Evolutionary conservation across 1,140 invertebrate genomes (phyloP), one percentile per base, ranked within the genome.

Genomic region (Lepeophtheirus salmonis): DNA sequence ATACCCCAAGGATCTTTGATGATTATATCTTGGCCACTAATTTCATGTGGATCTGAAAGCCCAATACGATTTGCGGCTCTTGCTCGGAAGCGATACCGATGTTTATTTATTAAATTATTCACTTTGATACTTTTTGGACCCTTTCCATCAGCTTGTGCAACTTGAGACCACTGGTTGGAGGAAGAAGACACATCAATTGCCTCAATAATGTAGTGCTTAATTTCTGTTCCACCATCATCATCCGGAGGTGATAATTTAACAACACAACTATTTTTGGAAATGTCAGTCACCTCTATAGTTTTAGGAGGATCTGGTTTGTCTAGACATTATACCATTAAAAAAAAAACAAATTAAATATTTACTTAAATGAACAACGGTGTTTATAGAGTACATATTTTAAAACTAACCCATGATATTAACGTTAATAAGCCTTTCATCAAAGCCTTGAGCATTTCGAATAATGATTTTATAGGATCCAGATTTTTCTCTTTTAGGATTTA

Each of bases 1-100:
- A 74, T 76, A 90, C 86, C 89, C 87, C 89, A 97, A 65, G 92
- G 92, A 82, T 97, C 90, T 74, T 97, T 97, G 48, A 92, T 91
- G 49, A 96, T 71, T 22, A 92, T 82, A 24, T 85, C 80, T 68
- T 87, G 90, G 62, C 75, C 81, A 67, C 90, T 87, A 6, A 83
- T 73, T 20, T 92, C 84, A 63, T 86, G 92, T n/a, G 90, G 83
- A 65, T 83, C 80, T 62, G 85, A 80, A 14, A 78, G 69, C 56
- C 89, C 91, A 61, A 89, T 86, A 70, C 94, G 94, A 68, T 96
- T 96, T 21, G 87, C 82, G 23, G 90, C 91, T 21, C 80, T 77
- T 2, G 95, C 86, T 59, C 91, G 77, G 74, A 97, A 96, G 69
- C 91, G 86, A 70, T 94, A 92, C 68, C 88, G 88, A 71, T 83